phyloP scores from a whole-genome alignment of 2,113 vertebrate species.

The Toxostoma redivivum region DNA sequence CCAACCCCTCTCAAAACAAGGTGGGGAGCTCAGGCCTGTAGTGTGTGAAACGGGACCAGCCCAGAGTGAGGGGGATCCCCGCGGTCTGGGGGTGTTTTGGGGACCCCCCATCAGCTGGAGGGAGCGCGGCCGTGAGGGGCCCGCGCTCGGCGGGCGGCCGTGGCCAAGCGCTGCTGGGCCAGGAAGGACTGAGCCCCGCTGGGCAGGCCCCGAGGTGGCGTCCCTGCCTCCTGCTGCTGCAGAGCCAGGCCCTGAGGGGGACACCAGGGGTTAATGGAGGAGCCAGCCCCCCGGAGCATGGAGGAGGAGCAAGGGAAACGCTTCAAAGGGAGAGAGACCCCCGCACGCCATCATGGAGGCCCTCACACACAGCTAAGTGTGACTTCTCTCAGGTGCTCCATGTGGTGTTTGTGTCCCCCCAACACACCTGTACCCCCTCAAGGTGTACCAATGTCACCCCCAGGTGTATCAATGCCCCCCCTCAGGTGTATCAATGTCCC shows the following conservation, averaged over 20 bases:
- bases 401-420: no score
- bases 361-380: no score
- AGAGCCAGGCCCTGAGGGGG: background rate
- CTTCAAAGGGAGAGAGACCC: no score
- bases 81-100: rapidly evolving
- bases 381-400: no score
- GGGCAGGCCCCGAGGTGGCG: rapidly evolving
- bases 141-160: background rate
- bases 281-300: no score
- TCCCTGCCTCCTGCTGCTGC: background rate
- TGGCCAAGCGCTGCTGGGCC: background rate
- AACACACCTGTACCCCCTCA: no score
- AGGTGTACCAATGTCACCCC: no score
- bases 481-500: no score
- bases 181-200: background rate
- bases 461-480: no score
- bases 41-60: background rate
- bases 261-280: no score
- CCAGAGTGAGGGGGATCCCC: background rate
- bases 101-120: background rate
- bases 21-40: background rate
- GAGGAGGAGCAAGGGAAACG: no score
- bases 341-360: no score
- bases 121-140: background rate
- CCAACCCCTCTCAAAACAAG: background rate